Evolutionary conservation across 2,888 invertebrate genomes (phyloP), one percentile per base, ranked within the genome.

Genomic region (Dryadula phaetusa): DNA sequence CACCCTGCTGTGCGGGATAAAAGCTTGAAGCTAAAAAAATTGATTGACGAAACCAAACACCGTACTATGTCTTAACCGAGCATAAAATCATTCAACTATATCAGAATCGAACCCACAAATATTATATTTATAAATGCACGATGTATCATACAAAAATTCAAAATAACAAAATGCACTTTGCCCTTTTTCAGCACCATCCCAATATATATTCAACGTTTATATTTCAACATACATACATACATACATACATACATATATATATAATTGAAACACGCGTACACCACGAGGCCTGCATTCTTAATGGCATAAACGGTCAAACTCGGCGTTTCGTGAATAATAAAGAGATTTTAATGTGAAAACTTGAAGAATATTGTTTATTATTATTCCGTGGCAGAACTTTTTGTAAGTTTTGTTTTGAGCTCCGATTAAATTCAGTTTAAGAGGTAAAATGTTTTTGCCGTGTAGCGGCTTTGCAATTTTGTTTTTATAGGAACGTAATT

Each of bases 191-290:
- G n/a, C n/a, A n/a, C n/a, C n/a, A n/a, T n/a, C n/a, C n/a, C n/a
- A n/a, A n/a, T n/a, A n/a, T n/a, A n/a, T n/a, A n/a, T n/a, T n/a
- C n/a, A n/a, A 47, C 66, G 56, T 74, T 76, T 76, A 75, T 71
- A 77, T 76, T 74, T 67, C 66, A 66, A 66, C 68, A 69, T 71
- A 72, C n/a, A n/a, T n/a, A n/a, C n/a, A n/a, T n/a, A n/a, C n/a
- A n/a, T n/a, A n/a, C n/a, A n/a, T n/a, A n/a, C n/a, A n/a, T n/a
- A n/a, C n/a, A 72, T 75, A 75, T 84, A 80, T 75, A 75, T 84
- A 79, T 85, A 85, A 85, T 85, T 84, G 84, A 83, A 86, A 84
- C 84, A 82, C 83, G 85, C 80, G 77, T 80, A 73, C 68, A 56
- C 68, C 64, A 77, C 83, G 78, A 74, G 68, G 73, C 73, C 73